These are phyloP conservation scores for Paraplagusia blochii DNA, from an alignment of 2,113 vertebrate species.

Conservation along the genomic window DNA sequence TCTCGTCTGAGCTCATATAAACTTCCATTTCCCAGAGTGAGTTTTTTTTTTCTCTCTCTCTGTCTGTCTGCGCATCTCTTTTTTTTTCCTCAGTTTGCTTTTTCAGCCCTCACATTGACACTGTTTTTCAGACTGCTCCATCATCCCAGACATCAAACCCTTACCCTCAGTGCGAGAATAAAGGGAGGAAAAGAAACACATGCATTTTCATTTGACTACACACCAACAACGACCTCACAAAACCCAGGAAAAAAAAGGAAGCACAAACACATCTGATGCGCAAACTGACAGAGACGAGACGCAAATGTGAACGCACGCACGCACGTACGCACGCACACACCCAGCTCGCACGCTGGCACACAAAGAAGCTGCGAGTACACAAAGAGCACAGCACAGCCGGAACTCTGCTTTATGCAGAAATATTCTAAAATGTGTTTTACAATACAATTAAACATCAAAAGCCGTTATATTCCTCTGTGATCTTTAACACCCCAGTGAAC, in stretches of 20 bases:
- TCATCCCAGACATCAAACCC: slow-evolving; percentile 68
- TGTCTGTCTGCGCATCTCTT: slow-evolving; percentile 53
- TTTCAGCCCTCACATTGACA: slow-evolving; percentile 62
- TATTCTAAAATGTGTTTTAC: slow-evolving; percentile 82
- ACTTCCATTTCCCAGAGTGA: slow-evolving; percentile 24
- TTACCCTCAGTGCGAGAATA: slow-evolving; percentile 50
- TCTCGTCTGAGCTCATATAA: slow-evolving; percentile 32
- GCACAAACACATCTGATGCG: slow-evolving; percentile 55
- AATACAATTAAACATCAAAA: slow-evolving; percentile 85
- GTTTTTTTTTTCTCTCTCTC: slow-evolving; percentile 41
- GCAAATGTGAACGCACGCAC: slow-evolving; percentile 41
- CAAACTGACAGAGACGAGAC: slow-evolving; percentile 55
- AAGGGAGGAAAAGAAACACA: slow-evolving; percentile 50
- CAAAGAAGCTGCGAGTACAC: slow-evolving; percentile 67
- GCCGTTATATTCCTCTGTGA: slow-evolving; percentile 80
- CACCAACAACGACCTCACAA: slow-evolving; percentile 65
- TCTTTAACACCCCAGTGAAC: slow-evolving; percentile 76
- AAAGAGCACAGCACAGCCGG: slow-evolving; percentile 69
- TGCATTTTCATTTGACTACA: slow-evolving; percentile 66
- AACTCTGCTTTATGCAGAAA: slow-evolving; percentile 77
- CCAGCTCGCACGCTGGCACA: slow-evolving; percentile 63
- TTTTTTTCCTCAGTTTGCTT: slow-evolving; percentile 50
- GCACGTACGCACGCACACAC: slow-evolving; percentile 24
- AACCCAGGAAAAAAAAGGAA: slow-evolving; percentile 46
- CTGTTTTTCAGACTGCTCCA: slow-evolving; percentile 69